Percentiles rank a stretch among this genome's conserved stretches.
phyloP scores from a whole-genome alignment of 2,888 invertebrate genomes.

The Sminthurides aquaticus region DNA sequence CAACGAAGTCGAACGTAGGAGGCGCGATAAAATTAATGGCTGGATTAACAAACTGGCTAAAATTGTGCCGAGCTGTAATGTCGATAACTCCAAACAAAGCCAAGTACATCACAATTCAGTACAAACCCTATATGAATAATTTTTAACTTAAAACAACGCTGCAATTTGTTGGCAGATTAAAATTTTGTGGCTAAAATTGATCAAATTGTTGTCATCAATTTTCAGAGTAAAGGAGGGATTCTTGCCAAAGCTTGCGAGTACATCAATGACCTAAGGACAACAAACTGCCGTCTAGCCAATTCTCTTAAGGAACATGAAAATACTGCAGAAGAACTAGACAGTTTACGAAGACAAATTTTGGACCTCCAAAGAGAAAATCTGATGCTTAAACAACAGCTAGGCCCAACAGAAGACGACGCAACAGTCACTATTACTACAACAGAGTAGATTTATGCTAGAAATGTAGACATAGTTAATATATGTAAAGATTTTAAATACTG shows the following conservation, averaged over 20 bases:
- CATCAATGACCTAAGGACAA: constrained; percentile 72
- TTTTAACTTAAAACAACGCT: too few species aligned
- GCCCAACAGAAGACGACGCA: constrained; percentile 41
- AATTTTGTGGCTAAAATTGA: not conserved
- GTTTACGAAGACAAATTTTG: constrained; percentile 62
- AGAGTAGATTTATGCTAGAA: constrained; percentile 25
- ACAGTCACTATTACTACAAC: constrained; percentile 40
- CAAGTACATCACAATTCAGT: constrained; percentile 50
- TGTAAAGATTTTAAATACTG: too few species aligned
- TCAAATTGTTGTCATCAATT: constrained; percentile 1
- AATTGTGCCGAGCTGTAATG: constrained; percentile 68
- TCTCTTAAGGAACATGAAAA: constrained; percentile 64
- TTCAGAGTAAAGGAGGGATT: constrained; percentile 87
- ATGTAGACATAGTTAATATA: too few species aligned
- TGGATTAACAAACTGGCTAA: constrained; percentile 91
- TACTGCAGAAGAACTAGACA: constrained; percentile 61
- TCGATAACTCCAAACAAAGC: constrained; percentile 53
- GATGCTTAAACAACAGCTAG: constrained; percentile 59
- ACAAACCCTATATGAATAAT: constrained; percentile 2
- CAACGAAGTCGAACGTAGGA: constrained; percentile 87
- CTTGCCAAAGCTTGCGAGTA: constrained; percentile 92
- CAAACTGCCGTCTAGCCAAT: constrained; percentile 63
- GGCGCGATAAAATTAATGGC: constrained; percentile 91
- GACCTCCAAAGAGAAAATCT: constrained; percentile 70
- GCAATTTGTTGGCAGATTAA: too few species aligned